Conservation (phyloP, 2,797 vertebrate species). For the Siniperca undulata region DNA sequence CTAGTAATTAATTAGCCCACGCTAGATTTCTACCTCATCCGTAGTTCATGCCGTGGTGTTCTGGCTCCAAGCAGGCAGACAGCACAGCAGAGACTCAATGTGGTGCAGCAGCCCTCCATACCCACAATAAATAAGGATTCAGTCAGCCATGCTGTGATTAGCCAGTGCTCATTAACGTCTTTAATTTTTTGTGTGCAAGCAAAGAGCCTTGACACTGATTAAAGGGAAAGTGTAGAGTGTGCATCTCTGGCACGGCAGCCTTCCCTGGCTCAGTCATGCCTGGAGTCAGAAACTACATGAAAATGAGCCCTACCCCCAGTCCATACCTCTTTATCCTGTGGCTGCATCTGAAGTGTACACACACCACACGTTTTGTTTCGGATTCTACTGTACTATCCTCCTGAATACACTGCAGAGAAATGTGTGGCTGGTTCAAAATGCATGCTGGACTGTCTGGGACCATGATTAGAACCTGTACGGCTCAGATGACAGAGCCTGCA, state of each 20-base stretch:
- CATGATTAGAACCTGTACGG: slow-evolving; percentile 6
- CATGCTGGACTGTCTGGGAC: neutral
- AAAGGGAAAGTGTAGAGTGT: slow-evolving; percentile 68
- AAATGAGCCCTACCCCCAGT: slow-evolving; percentile 64
- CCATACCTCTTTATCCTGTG: slow-evolving; percentile 39
- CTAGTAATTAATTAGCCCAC: slow-evolving; percentile 44
- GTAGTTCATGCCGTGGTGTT: slow-evolving; percentile 43
- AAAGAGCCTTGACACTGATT: slow-evolving; percentile 71
- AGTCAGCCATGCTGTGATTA: slow-evolving; percentile 63
- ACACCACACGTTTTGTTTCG: slow-evolving; percentile 45
- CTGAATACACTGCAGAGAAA: slow-evolving; percentile 25
- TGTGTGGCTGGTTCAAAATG: slow-evolving; percentile 16
- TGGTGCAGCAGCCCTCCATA: slow-evolving; percentile 50
- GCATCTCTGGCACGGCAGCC: slow-evolving; percentile 57
- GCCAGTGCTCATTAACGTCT: slow-evolving; percentile 72
- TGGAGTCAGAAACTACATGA: slow-evolving; percentile 65
- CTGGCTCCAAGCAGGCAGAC: slow-evolving; percentile 49
- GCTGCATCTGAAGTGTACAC: slow-evolving; percentile 49
- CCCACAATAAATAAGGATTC: slow-evolving; percentile 51
- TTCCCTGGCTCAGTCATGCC: slow-evolving; percentile 58
- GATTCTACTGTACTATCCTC: slow-evolving; percentile 35
- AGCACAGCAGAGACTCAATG: slow-evolving; percentile 36
- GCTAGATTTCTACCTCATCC: slow-evolving; percentile 55
- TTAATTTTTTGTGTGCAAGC: slow-evolving; percentile 62
- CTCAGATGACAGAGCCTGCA: neutral